These are phyloP conservation scores for Cactoblastis cactorum DNA, from an alignment of 2,888 invertebrate genomes.

Conservation along the genomic window DNA sequence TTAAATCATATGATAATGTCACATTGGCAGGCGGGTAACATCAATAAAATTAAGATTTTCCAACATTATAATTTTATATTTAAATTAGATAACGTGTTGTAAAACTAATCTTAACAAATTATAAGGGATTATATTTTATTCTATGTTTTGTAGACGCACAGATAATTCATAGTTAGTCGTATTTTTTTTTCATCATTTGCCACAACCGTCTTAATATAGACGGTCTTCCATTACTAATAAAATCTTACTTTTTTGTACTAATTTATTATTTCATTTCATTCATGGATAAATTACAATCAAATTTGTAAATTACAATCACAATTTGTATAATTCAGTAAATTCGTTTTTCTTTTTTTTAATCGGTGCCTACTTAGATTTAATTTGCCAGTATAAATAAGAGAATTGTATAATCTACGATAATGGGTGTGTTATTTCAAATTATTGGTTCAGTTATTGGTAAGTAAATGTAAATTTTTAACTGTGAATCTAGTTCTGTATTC, in stretches of 20 bases:
- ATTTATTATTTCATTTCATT: too few species aligned
- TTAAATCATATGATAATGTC: too few species aligned
- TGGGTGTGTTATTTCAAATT: constrained; percentile 8
- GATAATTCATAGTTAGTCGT: background rate
- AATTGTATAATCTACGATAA: background rate
- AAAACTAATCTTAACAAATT: background rate
- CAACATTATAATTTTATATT: background rate
- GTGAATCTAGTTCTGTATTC: too few species aligned
- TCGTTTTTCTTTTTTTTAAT: too few species aligned
- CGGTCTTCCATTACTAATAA: background rate
- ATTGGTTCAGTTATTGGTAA: constrained; percentile 6
- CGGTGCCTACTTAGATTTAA: too few species aligned
- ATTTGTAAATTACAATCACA: background rate
- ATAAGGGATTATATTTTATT: background rate
- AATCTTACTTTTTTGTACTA: background rate
- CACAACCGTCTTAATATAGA: background rate
- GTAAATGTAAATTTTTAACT: too few species aligned
- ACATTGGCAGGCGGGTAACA: background rate
- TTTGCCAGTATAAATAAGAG: background rate
- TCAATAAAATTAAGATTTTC: background rate
- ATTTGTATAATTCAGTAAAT: too few species aligned
- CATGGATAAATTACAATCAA: too few species aligned
- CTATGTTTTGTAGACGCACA: background rate
- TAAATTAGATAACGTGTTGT: background rate
- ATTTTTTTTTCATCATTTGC: background rate